Base-by-base conservation (phyloP, 1,140 invertebrate species). In the Probaryconus sp. region DNA sequence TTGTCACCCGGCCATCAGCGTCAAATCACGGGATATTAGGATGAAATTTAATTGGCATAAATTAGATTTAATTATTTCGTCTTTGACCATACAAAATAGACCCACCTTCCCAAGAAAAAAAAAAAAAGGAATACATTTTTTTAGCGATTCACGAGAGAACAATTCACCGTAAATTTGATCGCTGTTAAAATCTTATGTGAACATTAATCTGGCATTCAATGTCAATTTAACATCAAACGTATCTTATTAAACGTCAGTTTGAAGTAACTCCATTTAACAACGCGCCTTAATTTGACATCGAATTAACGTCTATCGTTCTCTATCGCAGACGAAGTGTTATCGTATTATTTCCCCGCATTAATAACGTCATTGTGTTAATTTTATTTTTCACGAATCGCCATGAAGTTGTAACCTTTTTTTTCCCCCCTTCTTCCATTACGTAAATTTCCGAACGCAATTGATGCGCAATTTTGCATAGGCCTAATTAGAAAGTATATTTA, bases 161-260 rank as follows among this genome's bases (percentile, higher is more conserved):
- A n/a, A n/a, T n/a, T n/a, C n/a, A n/a, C n/a, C n/a, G n/a, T n/a
- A n/a, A n/a, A n/a, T n/a, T n/a, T n/a, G n/a, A n/a, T n/a, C n/a
- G n/a, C n/a, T n/a, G n/a, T n/a, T n/a, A n/a, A n/a, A 56, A 71
- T 64, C 68, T 71, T 64, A 50, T 51, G 58, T 56, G 43, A 42
- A 50, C 45, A 63, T 51, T 64, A 60, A 64, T 64, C 30, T 21
- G 28, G 60, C 14, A 58, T 60, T 72, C 47, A 58, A 64, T 53
- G 68, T 72, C 68, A 72, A 64, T 72, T 72, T 58, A 72, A 60
- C 51, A 51, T 72, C 51, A 58, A 72, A 53, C 47, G 45, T 28
- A 53, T 58, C 60, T 72, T 64, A 72, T 72, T 58, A 64, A 71
- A 64, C 53, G 68, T 53, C 68, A 71, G 58, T 56, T 38, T 24